A percentile compares a stretch with the other conserved stretches of the same genome.
Conservation (phyloP, 2,888 invertebrate genomes). For the Rhamnusium bicolor region DNA sequence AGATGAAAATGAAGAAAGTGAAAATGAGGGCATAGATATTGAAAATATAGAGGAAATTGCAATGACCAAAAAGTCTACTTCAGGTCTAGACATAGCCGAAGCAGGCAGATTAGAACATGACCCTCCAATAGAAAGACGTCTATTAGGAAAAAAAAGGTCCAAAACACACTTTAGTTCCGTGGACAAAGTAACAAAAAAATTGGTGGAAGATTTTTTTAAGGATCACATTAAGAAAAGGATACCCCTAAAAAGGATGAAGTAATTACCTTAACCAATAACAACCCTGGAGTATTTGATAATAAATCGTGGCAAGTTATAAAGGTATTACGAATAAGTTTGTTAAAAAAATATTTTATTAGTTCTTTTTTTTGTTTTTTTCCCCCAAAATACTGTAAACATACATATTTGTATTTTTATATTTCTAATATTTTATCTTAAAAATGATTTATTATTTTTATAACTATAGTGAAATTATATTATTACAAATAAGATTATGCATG, state of each 20-base stretch:
- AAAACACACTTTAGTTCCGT: not conserved
- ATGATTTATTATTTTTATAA: no score
- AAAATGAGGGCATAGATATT: not conserved
- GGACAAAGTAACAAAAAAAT: not conserved
- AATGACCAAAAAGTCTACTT: not conserved
- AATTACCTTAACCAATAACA: not conserved
- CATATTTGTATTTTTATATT: no score
- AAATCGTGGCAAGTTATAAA: not conserved
- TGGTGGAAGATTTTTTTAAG: not conserved
- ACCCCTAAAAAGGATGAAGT: constrained; percentile 9
- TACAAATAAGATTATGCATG: no score
- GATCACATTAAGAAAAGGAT: constrained; percentile 1
- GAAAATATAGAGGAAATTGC: not conserved
- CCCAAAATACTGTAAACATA: no score
- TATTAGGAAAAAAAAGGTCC: not conserved
- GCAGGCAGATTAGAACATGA: no score
- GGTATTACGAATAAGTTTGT: no score
- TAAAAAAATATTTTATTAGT: no score
- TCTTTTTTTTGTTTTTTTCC: no score
- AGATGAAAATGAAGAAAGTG: not conserved
- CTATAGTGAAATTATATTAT: no score
- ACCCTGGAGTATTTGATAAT: constrained; percentile 1
- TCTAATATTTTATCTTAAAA: no score
- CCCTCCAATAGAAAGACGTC: not conserved
- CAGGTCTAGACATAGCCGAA: no score